These are phyloP conservation scores for Scaptomyza tumidula DNA, from an alignment of 2,888 invertebrate species.

Conservation along the genomic window DNA sequence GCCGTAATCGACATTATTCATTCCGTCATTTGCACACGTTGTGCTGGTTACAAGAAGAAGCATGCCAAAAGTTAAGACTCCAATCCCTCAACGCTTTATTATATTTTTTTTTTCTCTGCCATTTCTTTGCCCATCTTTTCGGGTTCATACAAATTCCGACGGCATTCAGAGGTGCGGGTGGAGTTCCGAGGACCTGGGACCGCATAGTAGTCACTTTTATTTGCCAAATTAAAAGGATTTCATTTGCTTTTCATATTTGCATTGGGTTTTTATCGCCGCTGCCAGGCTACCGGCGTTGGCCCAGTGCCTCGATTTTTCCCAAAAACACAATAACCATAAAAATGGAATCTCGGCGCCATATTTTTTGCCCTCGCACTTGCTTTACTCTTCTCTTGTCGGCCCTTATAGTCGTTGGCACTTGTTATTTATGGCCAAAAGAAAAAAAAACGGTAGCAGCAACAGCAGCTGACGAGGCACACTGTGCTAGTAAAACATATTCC, in stretches of 20 bases:
- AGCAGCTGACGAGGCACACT: constrained; percentile 3
- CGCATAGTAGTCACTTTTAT: constrained; percentile 63
- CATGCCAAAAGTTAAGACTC: constrained; percentile 53
- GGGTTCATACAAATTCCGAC: constrained; percentile 22
- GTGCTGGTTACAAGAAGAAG: constrained; percentile 26
- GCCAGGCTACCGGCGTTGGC: constrained; percentile 20
- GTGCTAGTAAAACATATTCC: constrained; percentile 15
- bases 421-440: constrained; percentile 65
- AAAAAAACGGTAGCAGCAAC: constrained; percentile 13
- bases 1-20: constrained; percentile 23
- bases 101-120: background rate
- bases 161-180: constrained; percentile 7
- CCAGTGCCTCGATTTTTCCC: constrained; percentile 58
- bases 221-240: constrained; percentile 79
- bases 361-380: constrained; percentile 32
- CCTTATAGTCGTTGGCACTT: constrained; percentile 59
- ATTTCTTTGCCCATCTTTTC: constrained; percentile 31
- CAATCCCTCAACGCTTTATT: constrained; percentile 9
- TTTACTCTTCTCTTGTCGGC: background rate
- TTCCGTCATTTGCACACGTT: constrained; percentile 35
- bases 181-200: constrained; percentile 2
- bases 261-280: constrained; percentile 59
- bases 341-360: constrained; percentile 65
- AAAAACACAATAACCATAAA: constrained; percentile 70
- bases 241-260: constrained; percentile 73